phyloP scores from a whole-genome alignment of 2,113 vertebrate genomes.

The Spea bombifrons region DNA sequence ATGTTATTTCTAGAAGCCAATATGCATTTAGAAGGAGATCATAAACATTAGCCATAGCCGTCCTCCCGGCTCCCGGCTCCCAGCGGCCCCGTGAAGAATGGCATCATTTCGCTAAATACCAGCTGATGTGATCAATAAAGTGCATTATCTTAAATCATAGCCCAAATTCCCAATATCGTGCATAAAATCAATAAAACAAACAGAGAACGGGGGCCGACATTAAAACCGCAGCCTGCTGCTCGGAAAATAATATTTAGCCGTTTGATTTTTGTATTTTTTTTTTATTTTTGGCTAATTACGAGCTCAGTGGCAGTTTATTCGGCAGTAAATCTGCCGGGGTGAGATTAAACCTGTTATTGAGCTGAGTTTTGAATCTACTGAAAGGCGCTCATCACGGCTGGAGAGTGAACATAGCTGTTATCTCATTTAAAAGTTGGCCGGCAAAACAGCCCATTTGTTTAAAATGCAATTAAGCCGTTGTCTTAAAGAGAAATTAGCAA shows the following conservation, averaged over 20 bases:
- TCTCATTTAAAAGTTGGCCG: slow-evolving; percentile 88
- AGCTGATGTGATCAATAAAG: slow-evolving; percentile 95
- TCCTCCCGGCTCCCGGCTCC: slow-evolving; percentile 75
- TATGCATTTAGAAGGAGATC: slow-evolving; percentile 55
- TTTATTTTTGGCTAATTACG: slow-evolving; percentile 78
- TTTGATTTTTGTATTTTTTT: slow-evolving; percentile 57
- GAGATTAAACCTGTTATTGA: slow-evolving; percentile 86
- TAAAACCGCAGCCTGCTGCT: slow-evolving; percentile 86
- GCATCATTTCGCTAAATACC: slow-evolving; percentile 88
- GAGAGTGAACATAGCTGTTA: slow-evolving; percentile 84
- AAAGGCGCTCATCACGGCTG: slow-evolving; percentile 86
- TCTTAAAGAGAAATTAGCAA: slow-evolving; percentile 90
- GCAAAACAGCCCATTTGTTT: slow-evolving; percentile 92
- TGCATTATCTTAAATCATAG: slow-evolving; percentile 95
- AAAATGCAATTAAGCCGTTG: slow-evolving; percentile 91
- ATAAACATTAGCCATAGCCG: slow-evolving; percentile 65
- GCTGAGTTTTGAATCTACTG: slow-evolving; percentile 81
- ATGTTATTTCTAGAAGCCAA: slow-evolving; percentile 65
- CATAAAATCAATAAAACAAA: slow-evolving; percentile 91
- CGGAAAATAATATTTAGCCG: slow-evolving; percentile 85
- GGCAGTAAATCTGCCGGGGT: slow-evolving; percentile 83
- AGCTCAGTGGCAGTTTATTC: slow-evolving; percentile 81
- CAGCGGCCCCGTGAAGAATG: slow-evolving; percentile 79
- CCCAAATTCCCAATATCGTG: slow-evolving; percentile 90
- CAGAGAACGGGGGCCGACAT: slow-evolving; percentile 77